A percentile compares a stretch with the other conserved stretches of the same genome.
Conservation (phyloP, 2,888 invertebrate genomes). For the Cephus pulcher region DNA sequence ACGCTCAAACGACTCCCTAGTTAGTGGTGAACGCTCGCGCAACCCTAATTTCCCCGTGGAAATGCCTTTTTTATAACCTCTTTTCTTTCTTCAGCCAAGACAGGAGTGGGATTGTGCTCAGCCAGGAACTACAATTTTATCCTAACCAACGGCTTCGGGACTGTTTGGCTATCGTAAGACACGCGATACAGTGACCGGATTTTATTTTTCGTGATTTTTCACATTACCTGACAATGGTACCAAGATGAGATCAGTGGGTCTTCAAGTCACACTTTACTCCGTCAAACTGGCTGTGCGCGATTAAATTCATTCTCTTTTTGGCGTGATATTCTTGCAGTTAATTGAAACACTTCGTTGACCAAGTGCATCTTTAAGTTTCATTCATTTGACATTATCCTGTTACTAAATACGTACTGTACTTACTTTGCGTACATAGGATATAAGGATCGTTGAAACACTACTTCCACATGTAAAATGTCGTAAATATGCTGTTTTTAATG, state of each 20-base stretch:
- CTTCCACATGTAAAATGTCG: conserved; percentile 20
- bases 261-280: conserved; percentile 1
- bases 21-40: not conserved
- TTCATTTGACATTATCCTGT: not conserved
- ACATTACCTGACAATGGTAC: not conserved
- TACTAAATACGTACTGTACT: not conserved
- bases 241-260: not conserved
- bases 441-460: conserved; percentile 11
- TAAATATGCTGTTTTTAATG: conserved; percentile 53
- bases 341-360: not conserved
- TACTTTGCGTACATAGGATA: not conserved
- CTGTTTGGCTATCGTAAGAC: not conserved
- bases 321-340: not conserved
- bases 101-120: conserved; percentile 25
- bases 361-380: not conserved
- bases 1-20: not conserved
- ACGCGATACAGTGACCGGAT: not conserved
- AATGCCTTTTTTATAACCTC: conserved; percentile 41
- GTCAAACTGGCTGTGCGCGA: conserved; percentile 18
- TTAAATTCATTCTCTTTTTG: conserved; percentile 15
- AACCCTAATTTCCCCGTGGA: not conserved
- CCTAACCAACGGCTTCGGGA: not conserved
- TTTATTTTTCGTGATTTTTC: not conserved
- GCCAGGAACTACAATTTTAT: conserved; percentile 11
- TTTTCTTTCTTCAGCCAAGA: conserved; percentile 23